phyloP scores from a whole-genome alignment of 2,888 invertebrate genomes.

The Nymphalis c-album region DNA sequence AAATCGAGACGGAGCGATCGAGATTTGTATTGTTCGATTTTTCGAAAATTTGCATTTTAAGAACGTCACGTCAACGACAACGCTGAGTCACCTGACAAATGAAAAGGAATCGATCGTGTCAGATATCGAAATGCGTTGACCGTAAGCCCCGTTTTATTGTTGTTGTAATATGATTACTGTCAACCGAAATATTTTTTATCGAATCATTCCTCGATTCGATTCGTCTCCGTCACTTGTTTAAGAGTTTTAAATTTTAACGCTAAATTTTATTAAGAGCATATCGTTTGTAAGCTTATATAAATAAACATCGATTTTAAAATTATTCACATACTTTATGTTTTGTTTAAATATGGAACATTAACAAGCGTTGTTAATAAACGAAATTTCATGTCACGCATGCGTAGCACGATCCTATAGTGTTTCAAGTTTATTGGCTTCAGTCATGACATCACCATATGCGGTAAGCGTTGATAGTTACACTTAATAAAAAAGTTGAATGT shows the following conservation, averaged over 20 bases:
- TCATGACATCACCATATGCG: conserved; percentile 77
- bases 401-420: conserved; percentile 54
- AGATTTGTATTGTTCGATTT: conserved; percentile 78
- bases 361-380: conserved; percentile 20
- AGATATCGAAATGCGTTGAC: conserved; percentile 77
- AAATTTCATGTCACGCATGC: conserved; percentile 40
- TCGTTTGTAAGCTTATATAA: background rate
- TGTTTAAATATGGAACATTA: conserved; percentile 25
- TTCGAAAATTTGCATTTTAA: conserved; percentile 80
- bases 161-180: conserved; percentile 78
- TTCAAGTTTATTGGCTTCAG: conserved; percentile 76
- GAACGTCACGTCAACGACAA: conserved; percentile 78
- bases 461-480: conserved; percentile 66
- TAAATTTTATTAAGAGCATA: background rate
- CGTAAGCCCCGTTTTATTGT: conserved; percentile 76
- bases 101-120: conserved; percentile 72
- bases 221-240: conserved; percentile 21
- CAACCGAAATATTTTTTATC: conserved; percentile 59
- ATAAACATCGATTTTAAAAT: background rate
- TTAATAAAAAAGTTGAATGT: conserved; percentile 56
- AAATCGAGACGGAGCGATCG: conserved; percentile 73
- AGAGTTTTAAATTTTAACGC: conserved; percentile 27
- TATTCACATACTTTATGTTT: conserved; percentile 3
- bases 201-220: conserved; percentile 26
- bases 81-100: conserved; percentile 81